Evolutionary conservation across 2,888 invertebrate genomes (phyloP), one percentile per base, ranked within the genome.

Genomic region (Candidula unifasciata): DNA sequence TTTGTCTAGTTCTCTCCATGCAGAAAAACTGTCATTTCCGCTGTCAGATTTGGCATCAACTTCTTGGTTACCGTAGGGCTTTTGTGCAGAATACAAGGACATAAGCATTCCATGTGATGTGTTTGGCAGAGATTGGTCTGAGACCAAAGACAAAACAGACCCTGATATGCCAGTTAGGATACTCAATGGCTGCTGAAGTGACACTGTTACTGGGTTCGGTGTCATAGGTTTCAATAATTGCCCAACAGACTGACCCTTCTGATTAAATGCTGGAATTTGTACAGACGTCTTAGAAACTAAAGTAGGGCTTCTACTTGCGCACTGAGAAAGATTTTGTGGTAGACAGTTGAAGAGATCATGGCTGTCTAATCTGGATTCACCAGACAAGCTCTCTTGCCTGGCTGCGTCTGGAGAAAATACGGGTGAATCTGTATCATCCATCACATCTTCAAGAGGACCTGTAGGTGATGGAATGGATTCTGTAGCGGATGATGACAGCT

Each of bases 401-500:
- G 24, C 6, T 13, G n/a, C n/a, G 13, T 79, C 79, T 30, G 80
- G 52, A 6, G 80, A 69, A 64, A 82, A 82, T 21, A 82, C 73
- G 2, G 82, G 74, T 0, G 74, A 82, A 27, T 74, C 82, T n/a
- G 60, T 74, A 74, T 64, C 74, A 2, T 82, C 82, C 64, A 74
- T 21, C 6, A 24, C 82, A 60, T 82, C 82, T 35, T 24, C 44
- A 54, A 57, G 57, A 71, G 78, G 60, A 37, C 44, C 18, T 13
- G 73, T 71, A 0, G 79, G 76, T 57, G 84, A 84, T 54, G 84
- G 80, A n/a, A 84, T 54, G 1, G 84, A 84, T 27, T 84, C 84
- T 57, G 84, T 84, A 44, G 80, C 80, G n/a, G 84, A 84, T 18
- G 84, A 84, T 3, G 84, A 84, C n/a, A 74, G 21, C n/a, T 64